Percentiles rank a stretch among this genome's conserved stretches.
Evolutionary conservation across 2,888 invertebrate species (phyloP).

Genomic region (Anorthoa munda): DNA sequence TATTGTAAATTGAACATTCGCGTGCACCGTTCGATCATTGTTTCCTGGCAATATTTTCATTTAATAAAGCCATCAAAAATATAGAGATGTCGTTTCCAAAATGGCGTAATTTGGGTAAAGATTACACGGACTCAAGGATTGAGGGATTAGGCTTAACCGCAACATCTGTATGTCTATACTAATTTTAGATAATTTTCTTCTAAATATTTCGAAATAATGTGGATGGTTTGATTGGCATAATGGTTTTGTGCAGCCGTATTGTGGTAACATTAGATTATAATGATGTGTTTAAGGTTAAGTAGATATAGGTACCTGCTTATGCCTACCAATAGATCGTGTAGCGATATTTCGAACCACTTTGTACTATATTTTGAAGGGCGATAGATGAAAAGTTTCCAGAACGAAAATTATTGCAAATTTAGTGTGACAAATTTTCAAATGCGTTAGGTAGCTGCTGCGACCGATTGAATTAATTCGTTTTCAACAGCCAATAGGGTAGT

Average conservation of each 20-base stretch:
- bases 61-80: conserved; percentile 78
- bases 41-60: conserved; percentile 65
- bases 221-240: conserved; percentile 46
- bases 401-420: not conserved
- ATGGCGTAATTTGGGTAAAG: conserved; percentile 64
- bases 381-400: not conserved
- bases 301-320: not conserved
- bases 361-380: not conserved
- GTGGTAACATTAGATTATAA: conserved; percentile 48
- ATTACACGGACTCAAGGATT: conserved; percentile 66
- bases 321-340: not conserved
- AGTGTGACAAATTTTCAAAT: too few species aligned
- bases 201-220: conserved; percentile 58
- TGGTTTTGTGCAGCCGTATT: conserved; percentile 46
- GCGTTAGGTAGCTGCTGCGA: too few species aligned
- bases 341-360: not conserved
- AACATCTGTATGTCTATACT: conserved; percentile 62
- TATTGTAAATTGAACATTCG: conserved; percentile 56
- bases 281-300: conserved; percentile 19
- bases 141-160: conserved; percentile 63
- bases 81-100: conserved; percentile 56
- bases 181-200: conserved; percentile 63
- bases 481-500: too few species aligned
- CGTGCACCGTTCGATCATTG: conserved; percentile 55
- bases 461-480: too few species aligned